Percentiles rank a stretch among this genome's conserved stretches.
Evolutionary conservation across 2,113 vertebrate species (phyloP).

Genomic region (Scomber colias): DNA sequence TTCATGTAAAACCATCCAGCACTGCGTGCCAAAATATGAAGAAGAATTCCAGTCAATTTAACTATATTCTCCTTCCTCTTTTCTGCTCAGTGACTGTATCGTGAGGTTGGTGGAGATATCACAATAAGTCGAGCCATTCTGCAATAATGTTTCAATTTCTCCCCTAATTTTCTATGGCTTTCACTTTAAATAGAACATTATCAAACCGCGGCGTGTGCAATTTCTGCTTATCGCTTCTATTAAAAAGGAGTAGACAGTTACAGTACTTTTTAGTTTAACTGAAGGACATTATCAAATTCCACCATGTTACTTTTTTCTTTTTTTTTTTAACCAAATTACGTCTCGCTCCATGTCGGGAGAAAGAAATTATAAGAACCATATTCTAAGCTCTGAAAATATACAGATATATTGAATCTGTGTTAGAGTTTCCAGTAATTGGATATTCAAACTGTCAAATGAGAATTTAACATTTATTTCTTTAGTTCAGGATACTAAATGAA

Average conservation of each 20-base stretch:
- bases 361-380: neutral
- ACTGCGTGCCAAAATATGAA: constrained; percentile 2
- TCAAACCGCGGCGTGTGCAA: constrained; percentile 45
- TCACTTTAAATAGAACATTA: constrained; percentile 46
- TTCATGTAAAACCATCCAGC: constrained; percentile 18
- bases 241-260: constrained; percentile 48
- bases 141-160: constrained; percentile 45
- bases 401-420: neutral
- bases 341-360: neutral
- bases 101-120: neutral
- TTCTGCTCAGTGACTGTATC: neutral
- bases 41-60: constrained; percentile 8
- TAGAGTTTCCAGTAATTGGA: neutral
- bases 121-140: constrained; percentile 24
- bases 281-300: constrained; percentile 33
- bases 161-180: constrained; percentile 38
- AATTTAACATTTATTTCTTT: neutral
- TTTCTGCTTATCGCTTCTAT: constrained; percentile 45
- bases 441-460: constrained; percentile 6
- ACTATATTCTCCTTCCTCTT: neutral
- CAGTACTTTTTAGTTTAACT: neutral
- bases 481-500: constrained; percentile 3
- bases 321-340: neutral
- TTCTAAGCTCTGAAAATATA: neutral
- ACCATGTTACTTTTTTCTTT: neutral